A percentile compares a stretch with the other conserved stretches of the same genome.
phyloP scores from a whole-genome alignment of 2,888 invertebrate species.

The Lepidochrysops patricia region DNA sequence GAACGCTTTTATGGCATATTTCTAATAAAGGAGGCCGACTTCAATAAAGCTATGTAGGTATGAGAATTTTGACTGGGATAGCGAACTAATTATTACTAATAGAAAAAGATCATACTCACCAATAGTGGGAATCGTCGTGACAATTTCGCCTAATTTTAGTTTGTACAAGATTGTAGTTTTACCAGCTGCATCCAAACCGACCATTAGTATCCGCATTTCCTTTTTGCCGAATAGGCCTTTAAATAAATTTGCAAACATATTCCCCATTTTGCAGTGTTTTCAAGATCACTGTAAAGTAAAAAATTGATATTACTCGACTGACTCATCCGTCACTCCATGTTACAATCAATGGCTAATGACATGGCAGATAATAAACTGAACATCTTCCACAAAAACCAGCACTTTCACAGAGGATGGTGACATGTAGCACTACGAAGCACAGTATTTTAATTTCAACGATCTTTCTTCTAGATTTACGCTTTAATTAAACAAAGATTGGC shows the following conservation, averaged over 20 bases:
- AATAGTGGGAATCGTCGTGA: slow-evolving; percentile 99
- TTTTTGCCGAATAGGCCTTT: slow-evolving; percentile 99
- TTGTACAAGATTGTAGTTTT: slow-evolving; percentile 99
- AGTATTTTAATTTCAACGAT: not conserved
- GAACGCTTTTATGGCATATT: too few species aligned
- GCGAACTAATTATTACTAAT: not conserved
- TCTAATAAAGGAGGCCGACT: too few species aligned
- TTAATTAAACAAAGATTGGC: slow-evolving; percentile 46
- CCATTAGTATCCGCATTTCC: slow-evolving; percentile 99
- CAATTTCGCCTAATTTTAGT: slow-evolving; percentile 99
- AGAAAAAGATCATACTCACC: slow-evolving; percentile 78
- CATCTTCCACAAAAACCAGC: slow-evolving; percentile 3
- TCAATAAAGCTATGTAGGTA: too few species aligned
- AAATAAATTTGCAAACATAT: slow-evolving; percentile 97
- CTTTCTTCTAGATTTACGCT: not conserved
- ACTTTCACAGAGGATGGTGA: not conserved
- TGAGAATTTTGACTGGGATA: not conserved
- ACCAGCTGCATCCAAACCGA: slow-evolving; percentile 99
- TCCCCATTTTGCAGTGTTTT: slow-evolving; percentile 89
- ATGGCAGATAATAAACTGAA: slow-evolving; percentile 50
- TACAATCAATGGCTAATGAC: slow-evolving; percentile 69
- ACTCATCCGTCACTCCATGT: slow-evolving; percentile 56
- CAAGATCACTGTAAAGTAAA: slow-evolving; percentile 60
- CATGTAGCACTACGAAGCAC: not conserved
- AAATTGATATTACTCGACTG: slow-evolving; percentile 39